Evolutionary conservation across 2,888 invertebrate species (phyloP), one percentile per base, ranked within the genome.

Genomic region (Therioaphis trifolii): DNA sequence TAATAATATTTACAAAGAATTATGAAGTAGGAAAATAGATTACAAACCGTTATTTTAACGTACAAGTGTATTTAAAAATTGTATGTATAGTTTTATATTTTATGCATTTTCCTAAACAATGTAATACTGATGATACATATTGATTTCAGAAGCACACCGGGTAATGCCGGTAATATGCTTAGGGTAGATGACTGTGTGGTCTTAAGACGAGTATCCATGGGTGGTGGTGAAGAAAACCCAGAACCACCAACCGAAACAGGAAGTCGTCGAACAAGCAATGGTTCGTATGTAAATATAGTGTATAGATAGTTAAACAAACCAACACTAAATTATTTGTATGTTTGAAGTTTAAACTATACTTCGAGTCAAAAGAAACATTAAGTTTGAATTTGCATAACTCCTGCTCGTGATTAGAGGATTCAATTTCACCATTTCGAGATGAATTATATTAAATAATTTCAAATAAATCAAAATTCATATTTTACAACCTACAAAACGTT

Each of bases 171-270:
- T 46, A 71, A 40, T 66, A 77, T 77, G 77, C 71, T 84, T 7
- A 84, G 77, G 58, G 84, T 77, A 49, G 76, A 71, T 52, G 76
- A 84, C 61, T 78, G 82, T 40, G 85, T 84, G 55, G 85, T 85
- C 11, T 52, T 85, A 18, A 84, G 84, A 63, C 78, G 84, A 27
- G 84, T 84, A 71, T 84, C 85, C 40, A 85, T 84, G 84, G 85
- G 85, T 4, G 85, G 85, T 43, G 85, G 85, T 21, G 85, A 85
- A 84, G 85, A 85, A 79, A 85, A 84, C 40, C 84, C 84, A 29
- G 85, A 85, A 61, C 85, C 85, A 49, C 85, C 85, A 74, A 85
- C 75, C 40, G 78, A 84, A 74, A 29, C 69, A 35, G 84, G 84
- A 78, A 84, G 74, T 74, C 77, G 85, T 43, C 78, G 85, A 14